A percentile compares a stretch with the other conserved stretches of the same genome.
Evolutionary conservation across 2,113 vertebrate genomes (phyloP).

Genomic region (Promerops cafer): DNA sequence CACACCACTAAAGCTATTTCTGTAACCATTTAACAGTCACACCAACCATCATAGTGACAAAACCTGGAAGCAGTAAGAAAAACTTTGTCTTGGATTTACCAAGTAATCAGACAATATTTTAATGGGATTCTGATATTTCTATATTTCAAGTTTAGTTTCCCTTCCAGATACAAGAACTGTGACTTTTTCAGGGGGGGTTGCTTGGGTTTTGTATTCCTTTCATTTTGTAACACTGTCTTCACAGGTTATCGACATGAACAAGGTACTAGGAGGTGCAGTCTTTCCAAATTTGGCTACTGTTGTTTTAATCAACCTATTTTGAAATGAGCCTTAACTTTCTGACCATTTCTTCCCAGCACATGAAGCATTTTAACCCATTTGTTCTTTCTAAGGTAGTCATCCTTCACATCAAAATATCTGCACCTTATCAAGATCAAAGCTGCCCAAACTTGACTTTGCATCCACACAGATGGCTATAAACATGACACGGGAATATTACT

Average conservation of each 20-base stretch:
- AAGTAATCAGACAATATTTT: neutral
- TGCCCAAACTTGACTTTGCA: constrained; percentile 64
- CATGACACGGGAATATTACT: constrained; percentile 54
- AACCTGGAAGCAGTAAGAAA: neutral
- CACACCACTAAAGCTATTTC: neutral
- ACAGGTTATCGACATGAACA: neutral
- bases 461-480: constrained; percentile 62
- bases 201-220: neutral
- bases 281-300: neutral
- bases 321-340: neutral
- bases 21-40: neutral
- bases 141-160: neutral
- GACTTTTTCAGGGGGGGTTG: fast-evolving
- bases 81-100: neutral
- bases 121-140: neutral
- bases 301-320: constrained; percentile 10
- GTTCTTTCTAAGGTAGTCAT: constrained; percentile 41
- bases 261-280: neutral
- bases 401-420: constrained; percentile 55
- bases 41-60: fast-evolving
- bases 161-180: neutral
- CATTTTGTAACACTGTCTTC: neutral
- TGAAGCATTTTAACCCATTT: constrained; percentile 26
- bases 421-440: constrained; percentile 65
- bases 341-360: neutral